Percentiles rank a stretch among this genome's conserved stretches.
These are phyloP conservation scores for Mustela lutreola DNA, from an alignment of 2,113 vertebrate genomes.

Conservation along the genomic window DNA sequence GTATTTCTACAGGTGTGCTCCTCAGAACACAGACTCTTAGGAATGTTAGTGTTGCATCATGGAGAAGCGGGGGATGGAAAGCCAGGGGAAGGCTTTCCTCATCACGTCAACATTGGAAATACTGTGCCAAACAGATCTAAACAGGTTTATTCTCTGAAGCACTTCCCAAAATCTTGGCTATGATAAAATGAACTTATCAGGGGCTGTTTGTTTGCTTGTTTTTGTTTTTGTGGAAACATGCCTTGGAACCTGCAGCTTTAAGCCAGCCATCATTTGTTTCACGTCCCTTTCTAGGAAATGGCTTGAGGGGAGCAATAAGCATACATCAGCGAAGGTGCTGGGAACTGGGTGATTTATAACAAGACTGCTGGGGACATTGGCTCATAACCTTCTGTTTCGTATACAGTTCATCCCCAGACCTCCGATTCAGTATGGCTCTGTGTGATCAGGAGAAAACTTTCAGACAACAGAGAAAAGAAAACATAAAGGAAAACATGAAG, in stretches of 20 bases:
- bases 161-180: not conserved
- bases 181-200: not conserved
- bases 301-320: not conserved
- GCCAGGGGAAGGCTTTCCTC: not conserved
- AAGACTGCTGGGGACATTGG: not conserved
- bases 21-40: not conserved
- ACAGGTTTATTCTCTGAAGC: not conserved
- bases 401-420: slow-evolving; percentile 92
- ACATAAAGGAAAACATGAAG: slow-evolving; percentile 93
- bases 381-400: slow-evolving; percentile 58
- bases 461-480: slow-evolving; percentile 91
- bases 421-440: slow-evolving; percentile 96
- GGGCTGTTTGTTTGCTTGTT: not conserved
- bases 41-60: not conserved
- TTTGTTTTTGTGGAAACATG: not conserved
- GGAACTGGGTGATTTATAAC: not conserved
- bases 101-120: not conserved
- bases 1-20: not conserved
- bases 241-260: not conserved
- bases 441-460: slow-evolving; percentile 96
- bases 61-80: fast-evolving
- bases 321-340: fast-evolving
- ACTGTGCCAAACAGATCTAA: not conserved
- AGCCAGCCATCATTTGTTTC: not conserved
- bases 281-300: not conserved